Percentiles rank a stretch among this genome's conserved stretches.
phyloP scores from a whole-genome alignment of 1,140 invertebrate genomes.

The Euwallacea similis region DNA sequence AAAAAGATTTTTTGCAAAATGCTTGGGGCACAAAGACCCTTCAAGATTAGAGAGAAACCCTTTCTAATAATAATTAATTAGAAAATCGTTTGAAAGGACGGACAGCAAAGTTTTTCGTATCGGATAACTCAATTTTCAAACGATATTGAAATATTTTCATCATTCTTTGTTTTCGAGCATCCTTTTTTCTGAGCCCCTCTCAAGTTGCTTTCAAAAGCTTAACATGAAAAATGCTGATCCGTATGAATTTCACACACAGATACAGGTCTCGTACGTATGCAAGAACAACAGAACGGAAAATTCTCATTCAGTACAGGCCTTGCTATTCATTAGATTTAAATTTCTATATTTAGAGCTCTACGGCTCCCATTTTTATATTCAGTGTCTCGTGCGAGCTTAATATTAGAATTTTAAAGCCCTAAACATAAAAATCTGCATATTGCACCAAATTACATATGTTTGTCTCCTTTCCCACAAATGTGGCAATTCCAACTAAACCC shows the following conservation, averaged over 20 bases:
- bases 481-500: neutral
- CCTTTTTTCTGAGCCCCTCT: neutral
- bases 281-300: constrained; percentile 5
- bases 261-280: constrained; percentile 1
- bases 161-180: neutral
- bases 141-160: neutral
- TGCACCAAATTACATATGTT: constrained; percentile 3
- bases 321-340: constrained; percentile 8
- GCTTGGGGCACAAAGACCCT: neutral
- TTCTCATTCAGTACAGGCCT: constrained; percentile 7
- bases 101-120: neutral
- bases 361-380: constrained; percentile 1
- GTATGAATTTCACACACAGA: neutral
- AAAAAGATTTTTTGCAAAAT: neutral
- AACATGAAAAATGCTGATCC: too few relatives aligned
- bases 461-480: neutral
- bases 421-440: constrained; percentile 10
- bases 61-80: constrained; percentile 5
- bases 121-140: neutral
- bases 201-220: too few relatives aligned
- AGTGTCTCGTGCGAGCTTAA: constrained; percentile 6
- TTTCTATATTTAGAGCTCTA: constrained; percentile 12
- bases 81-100: neutral
- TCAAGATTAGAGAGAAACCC: neutral
- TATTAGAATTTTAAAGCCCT: constrained; percentile 7